Base-by-base conservation (phyloP, 1,140 invertebrate genomes). In the Drosophila triauraria region DNA sequence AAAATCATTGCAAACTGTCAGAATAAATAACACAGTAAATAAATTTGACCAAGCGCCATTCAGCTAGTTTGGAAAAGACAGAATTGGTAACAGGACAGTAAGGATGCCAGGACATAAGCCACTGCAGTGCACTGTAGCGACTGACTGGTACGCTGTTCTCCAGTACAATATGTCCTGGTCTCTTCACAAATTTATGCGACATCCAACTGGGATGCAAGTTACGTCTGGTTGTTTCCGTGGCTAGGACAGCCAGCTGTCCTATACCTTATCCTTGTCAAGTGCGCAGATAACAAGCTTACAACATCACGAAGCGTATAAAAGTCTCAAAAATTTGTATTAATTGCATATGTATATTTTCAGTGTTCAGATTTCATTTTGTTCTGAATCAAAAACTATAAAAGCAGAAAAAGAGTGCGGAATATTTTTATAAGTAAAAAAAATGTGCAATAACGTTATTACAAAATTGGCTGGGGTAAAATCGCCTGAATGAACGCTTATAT, bases 1-100 rank as follows among this genome's bases (percentile, higher is more conserved):
- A 56, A 59, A 81, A 84, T 85, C 78, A 81, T 84, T 78, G 78
- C 82, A 67, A 81, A 81, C 69, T 78, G 81, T 68, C 82, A 80
- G 72, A 78, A 84, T 80, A 85, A 85, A 78, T 85, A 84, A 70
- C 68, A 84, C 74, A 70, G 77, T 78, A 80, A 84, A 85, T 85
- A 85, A 84, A 84, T 78, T 85, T 83, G 68, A 85, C 51, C 64
- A 42, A 60, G 54, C 64, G 54, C 71, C 23, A 20, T 27, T 40
- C 20, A 27, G 23, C 23, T 23, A 61, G 32, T 50, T 44, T n/a
- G 48, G 27, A 30, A 48, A 15, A 30, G 30, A 12, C 51, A 20
- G 46, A 13, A 54, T 42, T 60, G 60, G 25, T 43, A 32, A 20
- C 25, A 51, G 60, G 47, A 51, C 54, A 25, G n/a, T 10, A 38